Percentiles rank a stretch among this genome's conserved stretches.
These are phyloP conservation scores for Macrotrachela quadricornifera DNA, from an alignment of 1,140 invertebrate genomes.

Conservation along the genomic window DNA sequence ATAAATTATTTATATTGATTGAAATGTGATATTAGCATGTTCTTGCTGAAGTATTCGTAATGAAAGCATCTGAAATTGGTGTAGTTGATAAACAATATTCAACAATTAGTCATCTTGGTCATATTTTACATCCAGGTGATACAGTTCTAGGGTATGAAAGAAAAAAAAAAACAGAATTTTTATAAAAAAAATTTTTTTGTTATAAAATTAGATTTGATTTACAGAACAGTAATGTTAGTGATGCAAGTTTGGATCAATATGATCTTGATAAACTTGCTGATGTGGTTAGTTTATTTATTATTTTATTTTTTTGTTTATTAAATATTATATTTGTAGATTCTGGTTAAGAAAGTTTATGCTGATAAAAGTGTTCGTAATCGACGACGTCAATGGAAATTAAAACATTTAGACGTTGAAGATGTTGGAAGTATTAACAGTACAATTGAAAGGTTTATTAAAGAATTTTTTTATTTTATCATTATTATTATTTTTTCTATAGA, in stretches of 20 bases:
- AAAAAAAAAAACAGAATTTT: background rate
- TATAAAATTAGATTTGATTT: constrained; percentile 49
- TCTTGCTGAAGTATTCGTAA: constrained; percentile 76
- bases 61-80: constrained; percentile 65
- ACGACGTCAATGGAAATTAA: constrained; percentile 71
- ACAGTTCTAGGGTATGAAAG: constrained; percentile 55
- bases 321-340: constrained; percentile 25
- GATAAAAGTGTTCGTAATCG: constrained; percentile 46
- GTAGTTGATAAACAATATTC: constrained; percentile 34
- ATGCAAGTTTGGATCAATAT: constrained; percentile 57
- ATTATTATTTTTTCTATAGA: constrained; percentile 28
- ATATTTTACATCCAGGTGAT: constrained; percentile 75
- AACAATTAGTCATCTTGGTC: constrained; percentile 67
- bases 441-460: background rate
- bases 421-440: constrained; percentile 40
- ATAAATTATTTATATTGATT: background rate
- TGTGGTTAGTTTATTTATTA: constrained; percentile 29
- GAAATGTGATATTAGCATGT: constrained; percentile 42
- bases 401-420: constrained; percentile 45
- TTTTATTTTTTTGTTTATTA: too few species aligned
- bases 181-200: background rate
- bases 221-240: constrained; percentile 66
- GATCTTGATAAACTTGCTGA: constrained; percentile 51
- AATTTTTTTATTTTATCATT: background rate
- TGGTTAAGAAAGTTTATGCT: constrained; percentile 75